Base-by-base conservation (phyloP, 2,797 vertebrate species). In the Hyperoplus lanceolatus region DNA sequence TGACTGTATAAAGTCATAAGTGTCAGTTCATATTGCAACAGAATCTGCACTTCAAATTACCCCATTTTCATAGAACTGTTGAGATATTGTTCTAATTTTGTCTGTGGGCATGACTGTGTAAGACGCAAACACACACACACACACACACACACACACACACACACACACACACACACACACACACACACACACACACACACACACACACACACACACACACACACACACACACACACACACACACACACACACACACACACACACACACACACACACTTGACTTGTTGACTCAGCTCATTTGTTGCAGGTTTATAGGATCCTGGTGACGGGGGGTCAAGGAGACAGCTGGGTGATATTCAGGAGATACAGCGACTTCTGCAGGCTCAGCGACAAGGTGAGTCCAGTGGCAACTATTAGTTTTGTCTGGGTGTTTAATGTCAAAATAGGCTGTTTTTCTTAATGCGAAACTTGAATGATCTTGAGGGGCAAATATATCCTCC, bases 251-350 rank as follows among this genome's bases (percentile, higher is more conserved):
- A 29, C 29, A 43, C 42, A 43, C 42, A 29, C 42, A 10, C 4
- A 7, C 16, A n/a, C 13, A n/a, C 5, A 51, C 46, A 12, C 6
- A 51, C 49, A 51, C 50, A 14, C 42, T 39, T 9, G 15, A 41
- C 3, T 58, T 14, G 4, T 16, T 77, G 76, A 70, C 6, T 60
- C 43, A 49, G 45, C 46, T 1, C 76, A 54, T 72, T 69, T 62
- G 21, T 75, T 79, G 41, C 49, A 95, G 87, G 89, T 92, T 62
- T 95, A 93, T 77, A 90, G 94, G 80, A 89, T 95, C 54, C 82
- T 88, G 87, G 93, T 91, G 82, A 88, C 18, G 5, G 73, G 69
- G 54, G 79, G 46, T 75, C 85, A 83, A 15, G 87, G 68, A 13
- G 90, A 84, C 71, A 90, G 81, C 73, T 92, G 84, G 89, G 76